Conservation (phyloP, 2,797 vertebrate species). For the Sparidentex hasta region DNA sequence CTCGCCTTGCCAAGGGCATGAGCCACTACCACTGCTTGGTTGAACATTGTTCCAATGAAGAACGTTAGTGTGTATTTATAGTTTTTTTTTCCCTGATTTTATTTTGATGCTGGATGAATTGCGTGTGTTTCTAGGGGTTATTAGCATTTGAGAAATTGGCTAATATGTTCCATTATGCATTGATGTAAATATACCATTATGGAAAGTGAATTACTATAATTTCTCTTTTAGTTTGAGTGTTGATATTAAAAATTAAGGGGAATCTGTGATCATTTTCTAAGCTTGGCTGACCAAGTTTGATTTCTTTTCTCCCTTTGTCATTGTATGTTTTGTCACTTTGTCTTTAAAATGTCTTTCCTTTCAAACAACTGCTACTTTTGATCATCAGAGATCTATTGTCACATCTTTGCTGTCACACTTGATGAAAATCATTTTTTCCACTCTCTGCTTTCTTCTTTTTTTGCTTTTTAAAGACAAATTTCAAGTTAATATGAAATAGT, state of each 20-base stretch:
- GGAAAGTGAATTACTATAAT: slow-evolving; percentile 13
- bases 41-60: slow-evolving; percentile 80
- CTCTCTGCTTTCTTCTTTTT: slow-evolving; percentile 3
- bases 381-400: slow-evolving; percentile 38
- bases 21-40: slow-evolving; percentile 76
- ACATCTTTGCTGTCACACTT: slow-evolving; percentile 18
- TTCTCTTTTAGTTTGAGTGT: slow-evolving; percentile 23
- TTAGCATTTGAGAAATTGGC: slow-evolving; percentile 69
- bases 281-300: slow-evolving; percentile 20
- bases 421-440: slow-evolving; percentile 16
- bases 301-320: slow-evolving; percentile 7
- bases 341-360: slow-evolving; percentile 25
- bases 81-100: slow-evolving; percentile 34
- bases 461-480: slow-evolving; percentile 4
- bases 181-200: slow-evolving; percentile 40
- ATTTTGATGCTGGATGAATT: slow-evolving; percentile 64
- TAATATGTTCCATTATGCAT: slow-evolving; percentile 31
- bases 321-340: slow-evolving; percentile 24
- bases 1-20: slow-evolving; percentile 86
- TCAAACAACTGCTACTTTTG: slow-evolving; percentile 26
- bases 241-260: slow-evolving; percentile 28
- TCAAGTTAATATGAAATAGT: slow-evolving; percentile 23
- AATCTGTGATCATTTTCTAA: slow-evolving; percentile 17
- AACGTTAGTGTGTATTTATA: slow-evolving; percentile 45
- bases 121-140: slow-evolving; percentile 48